These are phyloP conservation scores for Heliconius ismenius DNA, from an alignment of 2,888 invertebrate species.

Conservation along the genomic window DNA sequence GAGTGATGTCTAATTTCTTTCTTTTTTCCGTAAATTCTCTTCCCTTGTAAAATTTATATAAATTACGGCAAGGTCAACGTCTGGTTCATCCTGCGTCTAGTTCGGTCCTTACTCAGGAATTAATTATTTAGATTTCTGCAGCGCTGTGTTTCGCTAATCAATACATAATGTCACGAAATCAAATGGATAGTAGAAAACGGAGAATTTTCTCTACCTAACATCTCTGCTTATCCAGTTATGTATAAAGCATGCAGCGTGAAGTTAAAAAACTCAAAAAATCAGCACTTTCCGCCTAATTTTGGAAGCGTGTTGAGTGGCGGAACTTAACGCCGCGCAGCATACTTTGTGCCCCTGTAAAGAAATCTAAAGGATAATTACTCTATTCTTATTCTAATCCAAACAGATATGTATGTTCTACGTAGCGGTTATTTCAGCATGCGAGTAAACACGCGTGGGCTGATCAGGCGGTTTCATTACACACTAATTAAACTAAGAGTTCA, in stretches of 20 bases:
- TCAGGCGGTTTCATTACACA: slow-evolving; percentile 1
- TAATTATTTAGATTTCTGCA: no score
- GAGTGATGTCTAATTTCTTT: background rate
- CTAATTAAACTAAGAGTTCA: background rate
- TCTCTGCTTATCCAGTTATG: background rate
- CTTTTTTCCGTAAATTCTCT: background rate
- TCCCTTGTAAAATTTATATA: background rate
- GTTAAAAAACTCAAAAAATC: background rate
- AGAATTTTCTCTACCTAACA: background rate
- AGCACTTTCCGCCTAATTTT: no score
- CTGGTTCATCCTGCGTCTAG: background rate
- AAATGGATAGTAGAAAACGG: background rate
- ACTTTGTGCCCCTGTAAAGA: background rate
- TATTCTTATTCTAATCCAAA: background rate
- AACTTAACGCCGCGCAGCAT: no score
- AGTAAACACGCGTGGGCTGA: background rate
- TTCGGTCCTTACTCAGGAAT: no score
- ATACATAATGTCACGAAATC: background rate
- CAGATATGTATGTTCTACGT: background rate
- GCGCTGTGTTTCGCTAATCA: background rate
- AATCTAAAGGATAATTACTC: background rate
- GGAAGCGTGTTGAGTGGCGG: no score
- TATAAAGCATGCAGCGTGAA: background rate
- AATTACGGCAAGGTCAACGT: background rate
- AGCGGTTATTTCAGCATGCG: background rate